These are phyloP conservation scores for Brachyistius frenatus DNA, from an alignment of 2,113 vertebrate genomes.

Conservation along the genomic window DNA sequence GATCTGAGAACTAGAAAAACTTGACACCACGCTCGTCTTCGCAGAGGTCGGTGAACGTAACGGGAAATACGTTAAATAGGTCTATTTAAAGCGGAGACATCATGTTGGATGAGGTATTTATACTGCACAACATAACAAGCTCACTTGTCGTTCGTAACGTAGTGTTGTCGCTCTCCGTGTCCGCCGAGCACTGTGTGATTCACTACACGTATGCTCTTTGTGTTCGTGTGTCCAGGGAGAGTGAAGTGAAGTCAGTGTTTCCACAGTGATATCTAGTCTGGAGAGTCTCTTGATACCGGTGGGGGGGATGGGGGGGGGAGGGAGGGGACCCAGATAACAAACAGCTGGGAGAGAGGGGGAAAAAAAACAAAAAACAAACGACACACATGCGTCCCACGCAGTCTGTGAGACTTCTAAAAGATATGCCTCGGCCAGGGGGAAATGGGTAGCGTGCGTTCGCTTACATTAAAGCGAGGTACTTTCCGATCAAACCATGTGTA, in stretches of 20 bases:
- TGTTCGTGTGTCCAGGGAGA: slow-evolving; percentile 15
- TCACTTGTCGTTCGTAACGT: slow-evolving; percentile 4
- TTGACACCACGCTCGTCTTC: too few species aligned
- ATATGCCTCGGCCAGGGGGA: slow-evolving; percentile 33
- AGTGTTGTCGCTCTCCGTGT: background rate
- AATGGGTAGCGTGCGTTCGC: slow-evolving; percentile 34
- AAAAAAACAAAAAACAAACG: background rate
- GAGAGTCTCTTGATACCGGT: slow-evolving; percentile 57
- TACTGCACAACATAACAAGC: background rate
- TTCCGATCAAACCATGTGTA: slow-evolving; percentile 40
- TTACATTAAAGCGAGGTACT: slow-evolving; percentile 55
- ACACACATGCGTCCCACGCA: slow-evolving; percentile 30
- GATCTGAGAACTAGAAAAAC: background rate
- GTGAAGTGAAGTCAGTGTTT: slow-evolving; percentile 63
- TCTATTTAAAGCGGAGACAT: too few species aligned
- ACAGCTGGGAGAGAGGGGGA: slow-evolving; percentile 48
- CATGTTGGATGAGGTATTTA: too few species aligned
- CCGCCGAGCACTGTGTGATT: slow-evolving; percentile 21
- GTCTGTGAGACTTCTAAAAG: slow-evolving; percentile 37
- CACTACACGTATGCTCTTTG: slow-evolving; percentile 2
- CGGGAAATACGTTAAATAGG: too few species aligned
- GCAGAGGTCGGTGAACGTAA: too few species aligned
- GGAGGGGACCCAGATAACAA: slow-evolving; percentile 60
- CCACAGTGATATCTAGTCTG: slow-evolving; percentile 52
- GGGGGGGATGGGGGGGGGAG: slow-evolving; percentile 1